Base-by-base conservation (phyloP, 1,140 invertebrate species). In the Physella acuta region DNA sequence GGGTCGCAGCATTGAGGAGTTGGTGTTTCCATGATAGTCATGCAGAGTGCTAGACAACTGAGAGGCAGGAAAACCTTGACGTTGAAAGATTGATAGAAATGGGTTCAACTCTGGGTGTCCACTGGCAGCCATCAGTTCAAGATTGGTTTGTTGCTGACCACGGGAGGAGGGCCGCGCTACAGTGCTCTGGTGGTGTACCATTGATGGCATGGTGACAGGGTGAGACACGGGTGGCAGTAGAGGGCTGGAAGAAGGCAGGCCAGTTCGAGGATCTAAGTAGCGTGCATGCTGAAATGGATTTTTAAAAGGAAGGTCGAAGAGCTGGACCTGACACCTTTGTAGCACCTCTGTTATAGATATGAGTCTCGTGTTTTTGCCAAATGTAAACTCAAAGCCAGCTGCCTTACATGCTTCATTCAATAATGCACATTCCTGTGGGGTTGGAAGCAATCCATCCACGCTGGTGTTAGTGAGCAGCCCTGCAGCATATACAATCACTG, bases 401-500 rank as follows among this genome's bases (percentile, higher is more conserved):
- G 67, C 53, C 70, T 78, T 80, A 70, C 82, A 84, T 5, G 78
- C 77, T 64, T 77, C 75, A 61, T 82, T 82, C 30, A 84, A 67
- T 60, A 79, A 59, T 17, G 77, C 69, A 74, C 79, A 81, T 68
- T 84, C 82, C 28, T 75, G 71, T 16, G 72, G 58, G 1, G 75
- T 75, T 17, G 80, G 79, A 16, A 73, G 55, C 11, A 77, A 68
- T 26, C 79, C 78, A 34, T 70, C 70, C 8, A 80, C 71, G 17
- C 68, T 68, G 34, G 63, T 53, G 73, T 78, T 72, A 34, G 63
- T 75, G 44, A 80, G 62, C 51, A 82, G 70, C 17, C 74, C 77
- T 36, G 82, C 82, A 34, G 81, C 82, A 78, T 84, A 80, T 64
- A 77, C 75, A 69, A 84, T 81, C 17, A 84, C 81, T 84, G 95